These are phyloP conservation scores for Bombus soroeensis DNA, from an alignment of 1,140 invertebrate genomes.

Conservation along the genomic window DNA sequence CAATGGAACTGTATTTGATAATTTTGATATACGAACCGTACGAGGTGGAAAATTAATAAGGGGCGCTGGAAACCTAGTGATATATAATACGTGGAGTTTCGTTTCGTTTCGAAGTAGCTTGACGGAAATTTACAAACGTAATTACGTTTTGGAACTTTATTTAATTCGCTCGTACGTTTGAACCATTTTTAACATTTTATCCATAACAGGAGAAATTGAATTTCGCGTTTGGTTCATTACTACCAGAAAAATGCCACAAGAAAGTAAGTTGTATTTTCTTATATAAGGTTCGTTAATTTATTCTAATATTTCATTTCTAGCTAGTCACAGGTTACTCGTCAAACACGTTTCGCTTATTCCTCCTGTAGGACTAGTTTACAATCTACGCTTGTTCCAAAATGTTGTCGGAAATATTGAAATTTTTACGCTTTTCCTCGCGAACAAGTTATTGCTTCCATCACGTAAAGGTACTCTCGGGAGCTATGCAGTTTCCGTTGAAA, in stretches of 20 bases:
- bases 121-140: not conserved
- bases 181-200: not conserved
- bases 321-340: not conserved
- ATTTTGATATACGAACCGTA: constrained; percentile 32
- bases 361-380: not conserved
- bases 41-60: not conserved
- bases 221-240: not conserved
- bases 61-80: not conserved
- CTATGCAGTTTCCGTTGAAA: not conserved
- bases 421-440: not conserved
- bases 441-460: not conserved
- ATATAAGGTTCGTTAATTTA: not conserved
- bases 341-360: not conserved
- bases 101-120: not conserved
- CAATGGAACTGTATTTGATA: not conserved
- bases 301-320: not conserved
- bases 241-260: not conserved
- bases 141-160: not conserved
- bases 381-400: not conserved
- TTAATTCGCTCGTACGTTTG: not conserved
- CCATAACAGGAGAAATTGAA: not conserved
- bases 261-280: not conserved
- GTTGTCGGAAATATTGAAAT: not conserved
- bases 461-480: not conserved
- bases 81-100: not conserved